Evolutionary conservation across 2,797 vertebrate species (phyloP).

Genomic region (Pseudopleuronectes americanus): DNA sequence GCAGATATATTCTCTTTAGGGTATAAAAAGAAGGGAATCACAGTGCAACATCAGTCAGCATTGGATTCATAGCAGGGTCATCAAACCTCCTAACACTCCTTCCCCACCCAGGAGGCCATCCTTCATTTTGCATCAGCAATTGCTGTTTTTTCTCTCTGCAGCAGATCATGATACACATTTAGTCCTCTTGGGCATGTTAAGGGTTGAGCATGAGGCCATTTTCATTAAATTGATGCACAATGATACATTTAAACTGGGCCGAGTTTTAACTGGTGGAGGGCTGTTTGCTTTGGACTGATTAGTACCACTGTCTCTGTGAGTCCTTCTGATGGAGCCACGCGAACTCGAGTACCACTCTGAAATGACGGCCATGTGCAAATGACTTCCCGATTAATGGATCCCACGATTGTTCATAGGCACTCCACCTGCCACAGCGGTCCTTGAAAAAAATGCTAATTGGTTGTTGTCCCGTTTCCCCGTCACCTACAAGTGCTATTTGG

Average conservation of each 20-base stretch:
- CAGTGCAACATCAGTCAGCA: too few relatives aligned
- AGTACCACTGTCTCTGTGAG: slow-evolving; percentile 72
- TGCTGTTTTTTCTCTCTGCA: slow-evolving; percentile 14
- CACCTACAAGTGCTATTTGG: slow-evolving; percentile 71
- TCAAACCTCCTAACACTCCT: too few relatives aligned
- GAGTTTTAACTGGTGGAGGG: slow-evolving; percentile 38
- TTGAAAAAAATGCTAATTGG: slow-evolving; percentile 71
- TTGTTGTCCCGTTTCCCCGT: slow-evolving; percentile 65
- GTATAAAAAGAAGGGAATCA: too few relatives aligned
- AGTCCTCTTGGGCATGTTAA: slow-evolving; percentile 3
- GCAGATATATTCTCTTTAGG: too few relatives aligned
- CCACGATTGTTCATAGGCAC: slow-evolving; percentile 77
- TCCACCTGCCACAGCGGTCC: slow-evolving; percentile 67
- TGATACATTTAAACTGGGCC: slow-evolving; percentile 37
- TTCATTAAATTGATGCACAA: slow-evolving; percentile 25
- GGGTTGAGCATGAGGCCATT: background rate
- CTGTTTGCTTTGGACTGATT: slow-evolving; percentile 72
- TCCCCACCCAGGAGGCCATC: background rate
- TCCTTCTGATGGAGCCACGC: slow-evolving; percentile 53
- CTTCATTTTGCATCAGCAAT: slow-evolving; percentile 8
- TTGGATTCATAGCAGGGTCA: too few relatives aligned
- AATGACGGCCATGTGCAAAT: slow-evolving; percentile 62
- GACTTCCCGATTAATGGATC: slow-evolving; percentile 77
- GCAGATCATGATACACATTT: background rate
- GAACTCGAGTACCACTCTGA: slow-evolving; percentile 71